Conservation (phyloP, 1,140 invertebrate genomes). For the Aleiodes sp. region DNA sequence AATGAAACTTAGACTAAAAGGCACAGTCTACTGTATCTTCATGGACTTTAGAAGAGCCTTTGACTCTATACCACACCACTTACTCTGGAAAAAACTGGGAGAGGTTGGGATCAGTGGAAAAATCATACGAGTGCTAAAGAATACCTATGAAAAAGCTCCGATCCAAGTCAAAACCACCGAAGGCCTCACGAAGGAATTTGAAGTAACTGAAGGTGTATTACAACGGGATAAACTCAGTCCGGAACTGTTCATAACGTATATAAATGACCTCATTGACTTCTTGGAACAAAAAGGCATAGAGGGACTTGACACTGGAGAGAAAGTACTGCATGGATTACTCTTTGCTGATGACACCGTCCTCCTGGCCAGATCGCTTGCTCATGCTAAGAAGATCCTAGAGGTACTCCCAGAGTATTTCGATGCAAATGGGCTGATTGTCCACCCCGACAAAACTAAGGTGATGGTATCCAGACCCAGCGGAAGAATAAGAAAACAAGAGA, state of each 20-base stretch:
- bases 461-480: slow-evolving; percentile 37
- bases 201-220: neutral
- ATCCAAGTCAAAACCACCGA: neutral
- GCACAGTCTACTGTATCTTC: no score
- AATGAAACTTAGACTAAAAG: slow-evolving; percentile 23
- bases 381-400: slow-evolving; percentile 27
- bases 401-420: slow-evolving; percentile 37
- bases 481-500: neutral
- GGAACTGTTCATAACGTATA: slow-evolving; percentile 33
- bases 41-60: no score
- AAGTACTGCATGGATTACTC: slow-evolving; percentile 32
- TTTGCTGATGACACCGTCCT: slow-evolving; percentile 42
- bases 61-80: neutral
- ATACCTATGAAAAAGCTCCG: neutral
- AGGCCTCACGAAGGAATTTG: slow-evolving; percentile 20
- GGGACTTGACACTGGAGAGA: slow-evolving; percentile 25
- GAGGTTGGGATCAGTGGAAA: neutral
- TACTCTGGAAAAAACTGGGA: neutral
- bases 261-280: slow-evolving; percentile 34
- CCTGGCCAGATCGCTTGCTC: slow-evolving; percentile 14
- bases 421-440: slow-evolving; percentile 31
- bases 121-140: neutral
- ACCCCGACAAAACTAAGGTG: slow-evolving; percentile 41
- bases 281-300: slow-evolving; percentile 23
- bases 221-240: slow-evolving; percentile 29